Percentiles rank a stretch among this genome's conserved stretches.
phyloP scores from a whole-genome alignment of 2,113 vertebrate species.

The Cottus gobio region DNA sequence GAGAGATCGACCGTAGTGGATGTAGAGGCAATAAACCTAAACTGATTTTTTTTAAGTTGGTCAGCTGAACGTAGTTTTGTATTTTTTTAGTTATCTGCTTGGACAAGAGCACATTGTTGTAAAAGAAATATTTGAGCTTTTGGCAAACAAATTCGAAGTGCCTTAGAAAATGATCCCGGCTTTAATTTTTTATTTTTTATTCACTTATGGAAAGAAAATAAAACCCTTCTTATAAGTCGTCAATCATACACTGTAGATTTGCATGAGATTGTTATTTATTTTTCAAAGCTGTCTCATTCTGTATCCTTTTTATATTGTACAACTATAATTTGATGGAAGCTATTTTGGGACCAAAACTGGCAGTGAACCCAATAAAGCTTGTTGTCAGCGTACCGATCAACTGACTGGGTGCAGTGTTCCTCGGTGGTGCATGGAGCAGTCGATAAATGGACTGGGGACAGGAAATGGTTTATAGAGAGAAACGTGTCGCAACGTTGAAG shows the following conservation, averaged over 20 bases:
- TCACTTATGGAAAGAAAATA: background rate
- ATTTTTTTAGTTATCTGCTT: constrained; percentile 1
- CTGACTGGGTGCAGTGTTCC: background rate
- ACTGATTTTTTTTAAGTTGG: background rate
- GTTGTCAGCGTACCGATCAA: background rate
- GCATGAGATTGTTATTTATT: background rate
- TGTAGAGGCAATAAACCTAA: background rate
- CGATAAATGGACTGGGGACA: constrained; percentile 1
- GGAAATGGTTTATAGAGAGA: constrained; percentile 29
- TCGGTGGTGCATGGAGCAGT: background rate
- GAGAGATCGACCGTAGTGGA: background rate
- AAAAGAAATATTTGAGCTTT: background rate
- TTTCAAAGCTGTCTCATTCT: constrained; percentile 1
- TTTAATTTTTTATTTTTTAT: constrained; percentile 17
- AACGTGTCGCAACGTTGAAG: constrained; percentile 23
- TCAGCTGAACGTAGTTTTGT: background rate
- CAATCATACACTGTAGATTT: constrained; percentile 4
- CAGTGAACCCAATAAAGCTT: constrained; percentile 32
- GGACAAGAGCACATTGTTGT: background rate
- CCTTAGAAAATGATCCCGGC: constrained; percentile 1
- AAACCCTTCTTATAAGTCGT: background rate
- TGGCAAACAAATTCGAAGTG: constrained; percentile 2
- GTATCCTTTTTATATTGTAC: constrained; percentile 14
- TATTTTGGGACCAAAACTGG: background rate
- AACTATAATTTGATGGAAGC: constrained; percentile 8